phyloP scores from a whole-genome alignment of 2,797 vertebrate genomes.

The Zenarchopterus dispar region DNA sequence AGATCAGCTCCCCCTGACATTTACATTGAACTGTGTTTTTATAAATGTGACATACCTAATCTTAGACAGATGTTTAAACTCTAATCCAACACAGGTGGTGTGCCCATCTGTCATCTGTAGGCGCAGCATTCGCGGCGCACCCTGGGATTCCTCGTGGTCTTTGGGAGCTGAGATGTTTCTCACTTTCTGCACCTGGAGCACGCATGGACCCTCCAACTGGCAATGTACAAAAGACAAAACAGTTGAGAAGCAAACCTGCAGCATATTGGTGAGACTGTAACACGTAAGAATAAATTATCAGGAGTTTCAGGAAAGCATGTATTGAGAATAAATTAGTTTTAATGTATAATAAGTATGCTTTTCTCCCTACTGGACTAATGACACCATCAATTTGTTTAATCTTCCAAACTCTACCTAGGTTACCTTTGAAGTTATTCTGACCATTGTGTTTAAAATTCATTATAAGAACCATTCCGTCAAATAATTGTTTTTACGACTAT shows the following conservation, averaged over 20 bases:
- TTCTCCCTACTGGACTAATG: not conserved
- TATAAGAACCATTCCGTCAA: too few relatives aligned
- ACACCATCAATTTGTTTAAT: conserved; percentile 2
- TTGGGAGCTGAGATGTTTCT: conserved; percentile 94
- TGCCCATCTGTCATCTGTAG: conserved; percentile 98
- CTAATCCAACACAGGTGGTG: conserved; percentile 90
- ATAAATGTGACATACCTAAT: conserved; percentile 86
- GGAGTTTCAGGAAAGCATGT: not conserved
- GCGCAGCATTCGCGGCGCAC: conserved; percentile 93
- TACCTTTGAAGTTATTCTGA: conserved; percentile 5
- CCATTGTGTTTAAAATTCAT: too few relatives aligned
- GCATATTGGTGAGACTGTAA: not conserved
- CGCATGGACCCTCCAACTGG: conserved; percentile 94
- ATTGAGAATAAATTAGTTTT: not conserved
- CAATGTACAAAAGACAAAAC: conserved; percentile 23
- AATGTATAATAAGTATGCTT: not conserved
- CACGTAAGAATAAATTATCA: not conserved
- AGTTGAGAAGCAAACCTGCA: conserved; percentile 7
- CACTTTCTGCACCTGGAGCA: conserved; percentile 97
- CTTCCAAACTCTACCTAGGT: conserved; percentile 7
- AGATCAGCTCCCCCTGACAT: conserved; percentile 11
- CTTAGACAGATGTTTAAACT: conserved; percentile 92
- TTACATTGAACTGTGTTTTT: not conserved
- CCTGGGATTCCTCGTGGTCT: conserved; percentile 95
- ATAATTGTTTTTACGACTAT: too few relatives aligned